Evolutionary conservation across 2,888 invertebrate genomes (phyloP), one percentile per base, ranked within the genome.

Genomic region (Drosophila mercatorum): DNA sequence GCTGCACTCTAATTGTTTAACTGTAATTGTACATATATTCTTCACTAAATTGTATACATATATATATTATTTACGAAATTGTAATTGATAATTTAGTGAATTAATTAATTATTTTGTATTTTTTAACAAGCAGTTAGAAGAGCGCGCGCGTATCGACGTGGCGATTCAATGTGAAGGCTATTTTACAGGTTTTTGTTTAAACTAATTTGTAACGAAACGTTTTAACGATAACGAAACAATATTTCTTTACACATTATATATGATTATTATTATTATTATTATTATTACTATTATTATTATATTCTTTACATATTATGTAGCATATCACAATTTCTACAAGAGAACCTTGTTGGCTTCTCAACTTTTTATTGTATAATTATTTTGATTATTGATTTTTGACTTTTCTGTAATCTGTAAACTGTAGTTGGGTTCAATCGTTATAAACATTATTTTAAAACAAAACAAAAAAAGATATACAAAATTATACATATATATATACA

Each of bases 111-210:
- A 76, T 58, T 64, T 67, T 68, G 53, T 69, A 70, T 69, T 66
- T 68, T 64, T 75, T 61, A 72, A 71, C 46, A 71, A 68, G 59
- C 22, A 72, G 60, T 60, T 78, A 49, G 70, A 72, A 78, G 68
- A 70, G 59, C 79, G 47, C 47, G 73, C 72, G 74, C 74, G 46
- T 68, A 72, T 68, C 68, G 78, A 68, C 83, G 72, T 74, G 75
- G 86, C 78, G 74, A 71, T 78, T 84, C 72, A 78, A 81, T 85
- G 84, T 86, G 80, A 87, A 88, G 84, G 87, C 87, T 90, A 90
- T 90, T 90, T 91, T 88, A 86, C 88, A 91, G 90, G 88, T 89
- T 90, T 90, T 89, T 77, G 78, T 80, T 89, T 85, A 80, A 81
- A 79, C 73, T 81, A 78, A 80, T 82, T 80, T 75, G 68, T 79